phyloP scores from a whole-genome alignment of 2,888 invertebrate genomes.

The Oxytorus armatus region DNA sequence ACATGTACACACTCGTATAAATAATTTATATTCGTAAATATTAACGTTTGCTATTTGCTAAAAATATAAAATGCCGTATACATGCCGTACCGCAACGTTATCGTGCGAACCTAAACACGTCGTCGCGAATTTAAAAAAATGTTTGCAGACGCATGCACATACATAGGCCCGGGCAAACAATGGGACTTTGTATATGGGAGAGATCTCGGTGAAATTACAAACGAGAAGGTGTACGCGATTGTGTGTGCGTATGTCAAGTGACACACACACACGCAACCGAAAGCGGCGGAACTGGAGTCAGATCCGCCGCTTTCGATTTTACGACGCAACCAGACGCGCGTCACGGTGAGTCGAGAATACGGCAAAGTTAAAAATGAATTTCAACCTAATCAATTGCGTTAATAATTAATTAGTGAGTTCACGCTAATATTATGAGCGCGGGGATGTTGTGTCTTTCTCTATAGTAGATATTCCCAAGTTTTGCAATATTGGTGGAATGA shows the following conservation, averaged over 20 bases:
- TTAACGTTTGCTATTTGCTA: too few species aligned
- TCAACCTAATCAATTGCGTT: slow-evolving; percentile 23
- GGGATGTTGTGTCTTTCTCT: not conserved
- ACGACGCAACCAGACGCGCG: slow-evolving; percentile 10
- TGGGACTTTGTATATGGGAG: not conserved
- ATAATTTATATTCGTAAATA: too few species aligned
- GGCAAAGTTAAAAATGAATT: not conserved
- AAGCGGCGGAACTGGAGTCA: too few species aligned
- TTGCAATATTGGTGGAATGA: slow-evolving; percentile 46
- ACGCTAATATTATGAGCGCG: not conserved
- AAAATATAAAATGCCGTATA: too few species aligned
- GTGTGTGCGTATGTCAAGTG: slow-evolving; percentile 37
- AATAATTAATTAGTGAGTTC: slow-evolving; percentile 23
- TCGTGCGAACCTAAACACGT: slow-evolving; percentile 2
- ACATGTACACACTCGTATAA: too few species aligned
- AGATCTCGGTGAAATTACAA: slow-evolving; percentile 42
- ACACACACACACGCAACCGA: too few species aligned
- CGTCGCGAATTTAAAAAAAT: slow-evolving; percentile 1
- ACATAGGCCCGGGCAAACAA: slow-evolving; percentile 15
- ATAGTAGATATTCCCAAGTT: not conserved
- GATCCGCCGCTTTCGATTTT: slow-evolving; percentile 58
- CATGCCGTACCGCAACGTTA: not conserved
- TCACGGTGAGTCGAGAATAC: slow-evolving; percentile 30
- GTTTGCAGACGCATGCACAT: too few species aligned
- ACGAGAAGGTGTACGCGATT: slow-evolving; percentile 23